Evolutionary conservation across 2,888 invertebrate genomes (phyloP).

Genomic region (Eumacrocentrus americanus): DNA sequence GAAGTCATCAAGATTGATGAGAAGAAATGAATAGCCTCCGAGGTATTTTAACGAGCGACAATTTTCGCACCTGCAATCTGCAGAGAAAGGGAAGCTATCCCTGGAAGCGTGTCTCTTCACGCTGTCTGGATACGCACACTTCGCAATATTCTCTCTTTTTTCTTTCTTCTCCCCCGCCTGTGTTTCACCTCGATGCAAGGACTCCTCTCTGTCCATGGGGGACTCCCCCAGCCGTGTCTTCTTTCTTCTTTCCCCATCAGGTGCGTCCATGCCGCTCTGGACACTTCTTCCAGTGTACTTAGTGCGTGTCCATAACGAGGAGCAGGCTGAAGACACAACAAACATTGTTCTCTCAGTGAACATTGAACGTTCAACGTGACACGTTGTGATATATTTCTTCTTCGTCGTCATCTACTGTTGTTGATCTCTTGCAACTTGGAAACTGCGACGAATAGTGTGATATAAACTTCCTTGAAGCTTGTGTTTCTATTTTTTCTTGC

Average conservation of each 20-base stretch:
- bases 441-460: no score
- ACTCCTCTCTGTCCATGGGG: background rate
- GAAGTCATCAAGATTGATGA: no score
- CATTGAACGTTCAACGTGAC: background rate
- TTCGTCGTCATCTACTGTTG: background rate
- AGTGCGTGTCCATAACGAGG: constrained; percentile 44
- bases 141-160: constrained; percentile 48
- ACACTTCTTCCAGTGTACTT: constrained; percentile 33
- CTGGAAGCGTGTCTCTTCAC: constrained; percentile 60
- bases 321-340: constrained; percentile 12
- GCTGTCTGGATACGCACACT: constrained; percentile 54
- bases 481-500: background rate
- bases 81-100: constrained; percentile 50
- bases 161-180: background rate
- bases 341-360: constrained; percentile 7
- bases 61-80: constrained; percentile 14
- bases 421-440: no score
- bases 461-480: no score
- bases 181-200: constrained; percentile 1
- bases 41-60: constrained; percentile 24
- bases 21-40: background rate
- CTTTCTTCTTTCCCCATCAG: constrained; percentile 17
- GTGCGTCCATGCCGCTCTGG: constrained; percentile 18
- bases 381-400: constrained; percentile 4
- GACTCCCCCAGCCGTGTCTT: constrained; percentile 23